A percentile compares a stretch with the other conserved stretches of the same genome.
Conservation (phyloP, 2,888 invertebrate genomes). For the Eupithecia tripunctaria region DNA sequence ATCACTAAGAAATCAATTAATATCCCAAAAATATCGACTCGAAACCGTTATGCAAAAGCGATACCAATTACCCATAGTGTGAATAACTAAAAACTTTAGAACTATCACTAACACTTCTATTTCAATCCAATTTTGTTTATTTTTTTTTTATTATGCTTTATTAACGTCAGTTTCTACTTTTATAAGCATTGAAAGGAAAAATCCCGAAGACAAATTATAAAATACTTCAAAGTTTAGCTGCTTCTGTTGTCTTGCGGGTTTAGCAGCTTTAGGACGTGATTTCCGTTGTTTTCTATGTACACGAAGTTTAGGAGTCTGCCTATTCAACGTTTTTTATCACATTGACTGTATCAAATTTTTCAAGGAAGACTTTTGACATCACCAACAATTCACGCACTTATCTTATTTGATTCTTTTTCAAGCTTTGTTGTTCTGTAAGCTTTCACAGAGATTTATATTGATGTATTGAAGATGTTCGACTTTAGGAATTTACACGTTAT, state of each 20-base stretch:
- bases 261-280: too few species aligned
- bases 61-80: too few species aligned
- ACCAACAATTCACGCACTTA: constrained; percentile 3
- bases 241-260: background rate
- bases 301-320: background rate
- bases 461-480: background rate
- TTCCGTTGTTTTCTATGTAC: background rate
- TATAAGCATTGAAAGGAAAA: background rate
- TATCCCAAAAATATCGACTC: too few species aligned
- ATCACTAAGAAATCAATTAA: too few species aligned
- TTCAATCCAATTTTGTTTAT: background rate
- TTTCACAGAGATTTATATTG: background rate
- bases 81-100: too few species aligned
- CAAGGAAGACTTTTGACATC: background rate
- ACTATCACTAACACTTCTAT: background rate
- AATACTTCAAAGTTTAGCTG: background rate
- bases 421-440: background rate
- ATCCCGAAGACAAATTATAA: background rate
- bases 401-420: constrained; percentile 8
- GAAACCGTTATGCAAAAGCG: too few species aligned
- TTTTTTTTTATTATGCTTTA: background rate
- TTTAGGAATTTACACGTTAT: background rate
- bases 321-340: background rate
- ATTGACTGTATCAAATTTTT: background rate
- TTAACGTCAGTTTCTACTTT: background rate